phyloP scores from a whole-genome alignment of 2,888 invertebrate genomes.

The Myathropa florea region DNA sequence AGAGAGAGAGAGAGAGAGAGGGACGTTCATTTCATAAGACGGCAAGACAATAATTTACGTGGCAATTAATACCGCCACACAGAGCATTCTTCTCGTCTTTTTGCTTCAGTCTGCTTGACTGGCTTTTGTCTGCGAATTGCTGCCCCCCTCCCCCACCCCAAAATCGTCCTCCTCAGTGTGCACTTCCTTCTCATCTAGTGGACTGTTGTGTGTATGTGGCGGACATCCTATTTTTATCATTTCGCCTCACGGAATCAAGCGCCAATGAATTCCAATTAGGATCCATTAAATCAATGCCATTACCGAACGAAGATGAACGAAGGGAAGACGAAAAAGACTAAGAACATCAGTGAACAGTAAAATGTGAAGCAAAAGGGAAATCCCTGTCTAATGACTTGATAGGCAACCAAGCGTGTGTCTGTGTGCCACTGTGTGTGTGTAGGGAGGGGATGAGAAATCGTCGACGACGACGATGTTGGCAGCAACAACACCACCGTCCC shows the following conservation, averaged over 20 bases:
- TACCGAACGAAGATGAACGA: constrained; percentile 15
- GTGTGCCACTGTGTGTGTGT: background rate
- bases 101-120: background rate
- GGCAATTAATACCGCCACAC: constrained; percentile 21
- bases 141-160: background rate
- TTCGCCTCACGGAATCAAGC: constrained; percentile 47
- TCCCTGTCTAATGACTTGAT: background rate
- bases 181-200: background rate
- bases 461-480: background rate
- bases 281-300: constrained; percentile 64
- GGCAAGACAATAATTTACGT: constrained; percentile 9
- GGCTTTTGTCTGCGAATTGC: background rate
- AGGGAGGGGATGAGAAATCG: too few relatives aligned
- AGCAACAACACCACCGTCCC: background rate
- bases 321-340: constrained; percentile 4
- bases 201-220: constrained; percentile 6
- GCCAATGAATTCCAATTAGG: constrained; percentile 63
- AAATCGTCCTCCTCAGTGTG: background rate
- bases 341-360: constrained; percentile 19
- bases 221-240: constrained; percentile 50
- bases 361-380: background rate
- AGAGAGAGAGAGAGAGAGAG: background rate
- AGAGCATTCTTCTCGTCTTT: background rate
- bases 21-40: constrained; percentile 17
- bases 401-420: background rate